Conservation (phyloP, 1,140 invertebrate species). For the Arctopsyche grandis region DNA sequence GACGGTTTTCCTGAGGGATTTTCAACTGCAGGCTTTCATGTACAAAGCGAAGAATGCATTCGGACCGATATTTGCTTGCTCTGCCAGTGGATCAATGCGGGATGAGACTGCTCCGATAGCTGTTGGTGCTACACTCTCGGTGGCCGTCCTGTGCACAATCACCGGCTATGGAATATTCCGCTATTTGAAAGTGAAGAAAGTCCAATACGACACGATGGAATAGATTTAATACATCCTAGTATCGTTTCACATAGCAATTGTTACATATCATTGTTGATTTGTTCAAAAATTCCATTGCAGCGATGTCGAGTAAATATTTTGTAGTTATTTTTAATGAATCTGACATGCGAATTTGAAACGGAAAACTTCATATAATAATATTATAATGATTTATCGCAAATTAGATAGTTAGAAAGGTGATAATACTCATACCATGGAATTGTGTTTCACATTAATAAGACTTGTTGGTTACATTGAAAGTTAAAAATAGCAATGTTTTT, state of each 20-base stretch:
- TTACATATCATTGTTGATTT: constrained; percentile 28
- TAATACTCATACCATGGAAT: not conserved
- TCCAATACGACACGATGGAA: constrained; percentile 93
- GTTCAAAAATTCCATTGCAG: not conserved
- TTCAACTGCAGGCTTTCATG: constrained; percentile 71
- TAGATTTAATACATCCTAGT: constrained; percentile 62
- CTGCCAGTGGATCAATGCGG: constrained; percentile 64
- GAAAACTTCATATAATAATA: not conserved
- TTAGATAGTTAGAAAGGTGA: not conserved
- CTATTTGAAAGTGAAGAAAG: constrained; percentile 89
- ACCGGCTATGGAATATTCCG: constrained; percentile 87
- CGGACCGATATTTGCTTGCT: constrained; percentile 68
- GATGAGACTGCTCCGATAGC: constrained; percentile 88
- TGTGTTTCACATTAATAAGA: too few species aligned
- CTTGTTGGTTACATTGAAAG: too few species aligned
- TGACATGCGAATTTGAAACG: too few species aligned
- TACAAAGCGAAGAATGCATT: constrained; percentile 69
- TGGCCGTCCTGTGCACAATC: constrained; percentile 81
- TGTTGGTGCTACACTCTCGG: constrained; percentile 86
- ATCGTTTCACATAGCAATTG: not conserved
- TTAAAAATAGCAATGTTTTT: too few species aligned
- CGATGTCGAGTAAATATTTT: not conserved
- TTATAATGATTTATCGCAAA: not conserved
- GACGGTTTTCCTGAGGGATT: constrained; percentile 67
- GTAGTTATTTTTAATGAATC: too few species aligned